Conservation (phyloP, 2,888 invertebrate species). For the Heliconius ismenius region DNA sequence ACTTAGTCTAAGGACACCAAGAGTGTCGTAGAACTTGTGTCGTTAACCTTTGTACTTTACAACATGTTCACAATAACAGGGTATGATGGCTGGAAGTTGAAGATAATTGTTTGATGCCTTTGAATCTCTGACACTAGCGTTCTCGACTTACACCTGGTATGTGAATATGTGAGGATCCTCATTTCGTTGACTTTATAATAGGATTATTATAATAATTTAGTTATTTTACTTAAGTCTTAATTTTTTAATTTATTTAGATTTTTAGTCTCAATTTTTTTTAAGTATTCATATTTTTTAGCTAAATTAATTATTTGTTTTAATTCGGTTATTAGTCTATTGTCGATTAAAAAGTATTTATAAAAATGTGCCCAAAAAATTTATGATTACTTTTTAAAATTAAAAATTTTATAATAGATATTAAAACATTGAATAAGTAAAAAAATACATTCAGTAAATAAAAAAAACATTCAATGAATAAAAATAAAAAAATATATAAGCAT, state of each 20-base stretch:
- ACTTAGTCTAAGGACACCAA: slow-evolving; percentile 13
- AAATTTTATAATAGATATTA: no score
- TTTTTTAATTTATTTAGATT: background rate
- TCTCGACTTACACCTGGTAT: slow-evolving; percentile 22
- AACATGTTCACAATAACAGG: slow-evolving; percentile 42
- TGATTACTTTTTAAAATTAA: background rate
- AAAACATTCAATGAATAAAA: background rate
- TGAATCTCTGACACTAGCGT: slow-evolving; percentile 32
- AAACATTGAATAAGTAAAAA: no score
- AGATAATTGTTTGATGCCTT: slow-evolving; percentile 43
- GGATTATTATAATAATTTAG: background rate
- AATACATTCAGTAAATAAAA: no score
- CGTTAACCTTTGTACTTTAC: slow-evolving; percentile 41
- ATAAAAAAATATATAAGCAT: background rate
- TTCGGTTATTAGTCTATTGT: background rate
- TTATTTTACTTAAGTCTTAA: background rate
- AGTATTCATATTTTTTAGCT: no score
- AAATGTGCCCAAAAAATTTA: background rate
- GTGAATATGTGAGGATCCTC: background rate
- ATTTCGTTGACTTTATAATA: background rate
- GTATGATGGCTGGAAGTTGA: slow-evolving; percentile 39
- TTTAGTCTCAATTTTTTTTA: background rate
- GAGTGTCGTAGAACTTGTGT: slow-evolving; percentile 29
- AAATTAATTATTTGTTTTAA: no score
- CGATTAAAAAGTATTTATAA: background rate